Percentiles rank a stretch among this genome's conserved stretches.
Evolutionary conservation across 2,113 vertebrate species (phyloP).

Genomic region (Holacanthus passer): DNA sequence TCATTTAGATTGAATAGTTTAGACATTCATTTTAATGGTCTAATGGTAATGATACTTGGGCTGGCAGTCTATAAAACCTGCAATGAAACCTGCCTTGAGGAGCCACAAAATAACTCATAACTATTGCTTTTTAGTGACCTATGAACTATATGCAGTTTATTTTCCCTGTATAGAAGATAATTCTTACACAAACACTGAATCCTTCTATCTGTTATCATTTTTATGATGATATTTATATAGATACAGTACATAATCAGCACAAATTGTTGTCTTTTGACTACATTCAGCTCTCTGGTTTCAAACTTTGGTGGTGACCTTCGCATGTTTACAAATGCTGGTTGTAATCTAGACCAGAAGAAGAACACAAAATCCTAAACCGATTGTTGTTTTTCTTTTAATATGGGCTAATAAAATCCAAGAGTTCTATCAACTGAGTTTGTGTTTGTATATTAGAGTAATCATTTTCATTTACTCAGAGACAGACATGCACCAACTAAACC

Average conservation of each 20-base stretch:
- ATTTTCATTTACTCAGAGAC: not conserved
- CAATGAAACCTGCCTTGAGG: slow-evolving; percentile 4
- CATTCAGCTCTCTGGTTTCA: not conserved
- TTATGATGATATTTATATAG: not conserved
- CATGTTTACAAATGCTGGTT: not conserved
- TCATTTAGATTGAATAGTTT: not conserved
- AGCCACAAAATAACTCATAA: not conserved
- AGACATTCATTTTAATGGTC: not conserved
- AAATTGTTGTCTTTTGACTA: not conserved
- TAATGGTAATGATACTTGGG: not conserved
- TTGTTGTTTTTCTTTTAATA: not conserved
- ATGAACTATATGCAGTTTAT: not conserved
- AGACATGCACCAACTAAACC: not conserved
- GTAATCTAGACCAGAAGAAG: not conserved
- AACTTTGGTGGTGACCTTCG: not conserved
- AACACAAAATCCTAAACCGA: not conserved
- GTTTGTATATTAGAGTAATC: not conserved
- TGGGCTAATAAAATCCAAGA: not conserved
- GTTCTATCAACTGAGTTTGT: not conserved
- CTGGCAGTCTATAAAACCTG: slow-evolving; percentile 4
- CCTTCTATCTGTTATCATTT: not conserved
- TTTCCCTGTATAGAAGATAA: not conserved
- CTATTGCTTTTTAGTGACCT: not conserved
- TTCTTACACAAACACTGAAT: not conserved
- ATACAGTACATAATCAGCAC: too few species aligned